phyloP scores from a whole-genome alignment of 2,113 vertebrate genomes.

The Carettochelys insculpta region DNA sequence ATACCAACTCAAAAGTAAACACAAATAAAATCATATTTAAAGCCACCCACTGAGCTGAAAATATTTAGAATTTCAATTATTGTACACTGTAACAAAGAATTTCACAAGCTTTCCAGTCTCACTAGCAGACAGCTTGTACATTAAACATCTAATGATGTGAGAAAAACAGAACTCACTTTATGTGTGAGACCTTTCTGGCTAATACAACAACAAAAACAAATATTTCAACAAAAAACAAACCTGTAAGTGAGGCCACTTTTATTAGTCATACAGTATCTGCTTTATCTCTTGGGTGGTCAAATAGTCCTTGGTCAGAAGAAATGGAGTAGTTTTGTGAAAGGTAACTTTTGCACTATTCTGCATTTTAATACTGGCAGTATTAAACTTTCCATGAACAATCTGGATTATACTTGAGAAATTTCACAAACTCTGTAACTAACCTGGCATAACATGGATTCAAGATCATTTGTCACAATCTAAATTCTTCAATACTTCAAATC shows the following conservation, averaged over 20 bases:
- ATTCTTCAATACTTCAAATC: conserved; percentile 14
- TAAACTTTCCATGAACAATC: background rate
- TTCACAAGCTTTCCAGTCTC: conserved; percentile 39
- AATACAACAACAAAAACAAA: conserved; percentile 37
- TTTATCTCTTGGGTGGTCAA: conserved; percentile 47
- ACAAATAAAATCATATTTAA: background rate
- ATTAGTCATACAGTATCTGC: background rate
- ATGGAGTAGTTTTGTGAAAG: background rate
- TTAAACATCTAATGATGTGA: conserved; percentile 36
- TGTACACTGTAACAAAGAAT: conserved; percentile 7
- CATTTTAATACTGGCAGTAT: background rate
- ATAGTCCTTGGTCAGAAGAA: conserved; percentile 4
- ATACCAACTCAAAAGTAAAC: background rate
- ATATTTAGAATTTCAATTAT: conserved; percentile 31
- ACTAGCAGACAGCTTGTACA: background rate
- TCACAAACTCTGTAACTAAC: background rate
- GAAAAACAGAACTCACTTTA: conserved; percentile 32
- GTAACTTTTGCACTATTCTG: background rate
- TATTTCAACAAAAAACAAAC: conserved; percentile 37
- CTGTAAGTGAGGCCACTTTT: conserved; percentile 18
- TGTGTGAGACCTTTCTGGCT: conserved; percentile 15
- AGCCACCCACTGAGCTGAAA: conserved; percentile 44
- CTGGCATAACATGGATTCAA: background rate
- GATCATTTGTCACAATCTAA: conserved; percentile 17
- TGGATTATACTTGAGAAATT: background rate